phyloP scores from a whole-genome alignment of 2,113 vertebrate genomes.

The Axis porcinus region DNA sequence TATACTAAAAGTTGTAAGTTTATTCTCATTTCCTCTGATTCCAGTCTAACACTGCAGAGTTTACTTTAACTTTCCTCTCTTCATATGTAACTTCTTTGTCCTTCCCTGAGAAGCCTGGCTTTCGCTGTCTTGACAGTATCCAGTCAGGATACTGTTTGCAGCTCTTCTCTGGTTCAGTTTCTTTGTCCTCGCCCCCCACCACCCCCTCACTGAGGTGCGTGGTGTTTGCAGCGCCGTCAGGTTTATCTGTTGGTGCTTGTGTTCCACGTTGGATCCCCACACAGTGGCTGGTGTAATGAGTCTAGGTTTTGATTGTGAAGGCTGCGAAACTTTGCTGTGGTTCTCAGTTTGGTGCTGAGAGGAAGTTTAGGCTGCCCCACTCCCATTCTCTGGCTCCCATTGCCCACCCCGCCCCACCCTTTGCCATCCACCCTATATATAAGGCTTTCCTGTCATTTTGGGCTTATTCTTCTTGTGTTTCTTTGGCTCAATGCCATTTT shows the following conservation, averaged over 20 bases:
- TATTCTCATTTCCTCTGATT: neutral
- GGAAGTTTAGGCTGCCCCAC: neutral
- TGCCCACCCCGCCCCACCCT: neutral
- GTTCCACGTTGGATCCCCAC: neutral
- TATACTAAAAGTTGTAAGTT: neutral
- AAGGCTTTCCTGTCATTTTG: neutral
- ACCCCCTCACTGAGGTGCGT: neutral
- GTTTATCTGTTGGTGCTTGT: neutral
- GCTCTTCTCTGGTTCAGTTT: neutral
- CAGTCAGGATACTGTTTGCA: neutral
- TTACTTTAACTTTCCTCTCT: neutral
- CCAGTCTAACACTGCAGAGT: neutral
- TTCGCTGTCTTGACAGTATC: neutral
- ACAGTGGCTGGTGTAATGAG: neutral
- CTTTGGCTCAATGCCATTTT: neutral
- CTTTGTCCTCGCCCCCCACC: neutral
- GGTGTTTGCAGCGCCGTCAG: neutral
- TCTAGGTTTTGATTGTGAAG: neutral
- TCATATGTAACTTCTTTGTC: neutral
- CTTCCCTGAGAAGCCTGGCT: neutral
- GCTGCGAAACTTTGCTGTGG: neutral
- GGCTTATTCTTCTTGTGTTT: neutral
- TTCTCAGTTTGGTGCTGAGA: neutral
- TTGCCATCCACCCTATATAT: rapidly evolving
- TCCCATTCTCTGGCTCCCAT: neutral